A percentile compares a stretch with the other conserved stretches of the same genome.
Evolutionary conservation across 2,888 invertebrate genomes (phyloP).

Genomic region (Perizoma affinitatum): DNA sequence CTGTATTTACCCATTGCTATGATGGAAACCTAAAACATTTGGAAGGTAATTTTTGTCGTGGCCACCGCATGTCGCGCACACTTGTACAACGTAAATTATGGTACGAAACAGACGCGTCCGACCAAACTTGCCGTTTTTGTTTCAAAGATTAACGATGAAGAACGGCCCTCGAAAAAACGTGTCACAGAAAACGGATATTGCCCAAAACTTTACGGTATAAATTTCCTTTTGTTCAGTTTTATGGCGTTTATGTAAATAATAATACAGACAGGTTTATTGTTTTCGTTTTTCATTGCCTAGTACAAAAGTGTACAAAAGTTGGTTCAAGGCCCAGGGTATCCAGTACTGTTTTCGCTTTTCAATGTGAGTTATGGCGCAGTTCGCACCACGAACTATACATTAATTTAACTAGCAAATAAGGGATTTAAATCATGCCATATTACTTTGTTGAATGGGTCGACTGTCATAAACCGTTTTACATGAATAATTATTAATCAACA

Average conservation of each 20-base stretch:
- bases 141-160: conserved; percentile 82
- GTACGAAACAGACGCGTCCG: conserved; percentile 63
- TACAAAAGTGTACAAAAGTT: conserved; percentile 16
- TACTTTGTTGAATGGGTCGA: too few species aligned
- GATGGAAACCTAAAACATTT: conserved; percentile 37
- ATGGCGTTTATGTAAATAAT: conserved; percentile 71
- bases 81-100: conserved; percentile 75
- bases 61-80: conserved; percentile 69
- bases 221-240: conserved; percentile 71
- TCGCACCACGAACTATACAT: conserved; percentile 22
- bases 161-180: conserved; percentile 77
- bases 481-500: too few species aligned
- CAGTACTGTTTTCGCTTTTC: conserved; percentile 21
- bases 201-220: conserved; percentile 74
- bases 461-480: too few species aligned
- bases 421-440: conserved; percentile 9
- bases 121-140: conserved; percentile 79
- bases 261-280: conserved; percentile 62
- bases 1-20: conserved; percentile 25
- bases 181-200: conserved; percentile 78
- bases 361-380: conserved; percentile 21
- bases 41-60: conserved; percentile 55
- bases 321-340: conserved; percentile 19
- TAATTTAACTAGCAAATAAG: conserved; percentile 25
- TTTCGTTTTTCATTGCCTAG: conserved; percentile 41